Evolutionary conservation across 2,113 vertebrate genomes (phyloP).

Genomic region (Syngnathus floridae): DNA sequence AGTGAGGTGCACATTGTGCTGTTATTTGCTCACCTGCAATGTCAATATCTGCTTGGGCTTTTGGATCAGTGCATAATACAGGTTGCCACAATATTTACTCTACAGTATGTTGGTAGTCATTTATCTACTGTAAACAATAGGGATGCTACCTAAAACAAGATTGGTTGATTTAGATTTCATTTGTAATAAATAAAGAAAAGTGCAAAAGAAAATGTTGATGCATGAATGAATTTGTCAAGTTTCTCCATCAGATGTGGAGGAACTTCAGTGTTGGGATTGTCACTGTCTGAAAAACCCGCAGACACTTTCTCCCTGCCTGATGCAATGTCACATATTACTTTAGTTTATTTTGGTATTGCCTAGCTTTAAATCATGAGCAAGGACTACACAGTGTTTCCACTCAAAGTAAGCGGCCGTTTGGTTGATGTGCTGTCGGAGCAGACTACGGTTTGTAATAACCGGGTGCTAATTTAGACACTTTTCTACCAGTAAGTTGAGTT

Average conservation of each 20-base stretch:
- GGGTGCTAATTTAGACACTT: conserved; percentile 15
- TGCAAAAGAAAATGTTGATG: neutral
- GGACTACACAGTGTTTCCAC: conserved; percentile 36
- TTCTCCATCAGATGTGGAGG: neutral
- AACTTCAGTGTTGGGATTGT: neutral
- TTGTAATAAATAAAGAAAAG: no score
- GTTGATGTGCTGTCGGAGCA: conserved; percentile 4
- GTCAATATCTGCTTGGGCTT: neutral
- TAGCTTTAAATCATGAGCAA: neutral
- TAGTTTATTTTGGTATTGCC: conserved; percentile 14
- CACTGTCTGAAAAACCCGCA: neutral
- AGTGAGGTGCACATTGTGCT: neutral
- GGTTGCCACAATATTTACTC: neutral
- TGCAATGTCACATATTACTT: neutral
- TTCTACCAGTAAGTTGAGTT: neutral
- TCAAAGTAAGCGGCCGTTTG: conserved; percentile 12
- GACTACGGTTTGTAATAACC: conserved; percentile 30
- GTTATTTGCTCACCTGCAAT: neutral
- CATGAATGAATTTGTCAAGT: neutral
- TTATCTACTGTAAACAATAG: neutral
- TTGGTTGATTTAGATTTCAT: no score
- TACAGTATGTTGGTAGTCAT: neutral
- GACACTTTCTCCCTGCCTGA: conserved; percentile 6
- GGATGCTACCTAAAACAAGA: no score
- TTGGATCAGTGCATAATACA: neutral